phyloP scores from a whole-genome alignment of 2,113 vertebrate species.

The Alces alces region DNA sequence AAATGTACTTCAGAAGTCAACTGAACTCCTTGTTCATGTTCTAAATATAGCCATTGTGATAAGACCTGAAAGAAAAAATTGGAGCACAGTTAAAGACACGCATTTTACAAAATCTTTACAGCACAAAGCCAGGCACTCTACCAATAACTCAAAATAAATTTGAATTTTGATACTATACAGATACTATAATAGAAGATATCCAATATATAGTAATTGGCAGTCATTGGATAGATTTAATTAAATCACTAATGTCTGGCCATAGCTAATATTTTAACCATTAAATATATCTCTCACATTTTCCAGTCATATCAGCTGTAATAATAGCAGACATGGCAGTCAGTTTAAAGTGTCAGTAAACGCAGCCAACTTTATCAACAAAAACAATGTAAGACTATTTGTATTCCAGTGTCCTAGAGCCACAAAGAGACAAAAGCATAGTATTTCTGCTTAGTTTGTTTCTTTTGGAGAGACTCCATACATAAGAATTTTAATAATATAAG shows the following conservation, averaged over 20 bases:
- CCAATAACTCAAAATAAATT: conserved; percentile 51
- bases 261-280: conserved; percentile 53
- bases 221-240: conserved; percentile 53
- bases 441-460: not conserved
- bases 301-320: conserved; percentile 28
- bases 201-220: conserved; percentile 40
- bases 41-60: conserved; percentile 98
- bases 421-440: not conserved
- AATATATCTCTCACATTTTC: conserved; percentile 32
- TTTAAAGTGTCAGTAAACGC: conserved; percentile 35
- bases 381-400: not conserved
- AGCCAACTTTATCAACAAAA: conserved; percentile 12
- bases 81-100: conserved; percentile 46
- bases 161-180: conserved; percentile 58
- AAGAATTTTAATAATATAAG: not conserved
- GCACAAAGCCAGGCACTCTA: conserved; percentile 18
- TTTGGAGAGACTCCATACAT: not conserved
- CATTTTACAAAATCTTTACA: not conserved
- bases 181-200: conserved; percentile 21
- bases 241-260: conserved; percentile 46
- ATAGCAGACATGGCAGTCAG: conserved; percentile 43
- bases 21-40: conserved; percentile 80
- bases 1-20: conserved; percentile 72
- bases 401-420: not conserved
- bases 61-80: conserved; percentile 88